Conservation (phyloP, 2,797 vertebrate species). For the Xiphophorus birchmanni region DNA sequence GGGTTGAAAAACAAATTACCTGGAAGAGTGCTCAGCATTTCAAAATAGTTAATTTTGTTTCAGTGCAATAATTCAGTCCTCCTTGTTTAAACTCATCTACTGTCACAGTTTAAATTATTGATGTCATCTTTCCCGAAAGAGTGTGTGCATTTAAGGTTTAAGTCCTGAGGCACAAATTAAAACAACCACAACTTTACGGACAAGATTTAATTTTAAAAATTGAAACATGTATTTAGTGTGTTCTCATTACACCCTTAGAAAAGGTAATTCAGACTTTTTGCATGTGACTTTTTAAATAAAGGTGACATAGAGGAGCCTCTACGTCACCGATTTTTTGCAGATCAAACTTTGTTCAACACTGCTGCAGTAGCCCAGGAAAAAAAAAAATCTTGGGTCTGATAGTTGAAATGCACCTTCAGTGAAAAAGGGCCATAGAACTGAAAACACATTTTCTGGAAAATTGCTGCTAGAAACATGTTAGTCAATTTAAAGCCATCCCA, state of each 20-base stretch:
- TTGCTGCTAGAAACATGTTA: background rate
- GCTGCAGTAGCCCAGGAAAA: no score
- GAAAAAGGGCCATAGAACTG: background rate
- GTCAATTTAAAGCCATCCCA: conserved; percentile 4
- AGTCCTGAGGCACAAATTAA: background rate
- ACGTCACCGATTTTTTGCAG: conserved; percentile 4
- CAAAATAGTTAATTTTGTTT: background rate
- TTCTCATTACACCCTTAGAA: background rate
- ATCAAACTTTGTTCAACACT: background rate
- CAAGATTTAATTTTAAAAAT: background rate
- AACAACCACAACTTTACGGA: background rate
- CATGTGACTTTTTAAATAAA: background rate
- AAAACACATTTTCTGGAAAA: background rate
- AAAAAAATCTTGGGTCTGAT: background rate
- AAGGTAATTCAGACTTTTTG: background rate
- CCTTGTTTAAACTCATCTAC: background rate
- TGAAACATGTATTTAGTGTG: background rate
- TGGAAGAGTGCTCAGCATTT: background rate
- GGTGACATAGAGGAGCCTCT: background rate
- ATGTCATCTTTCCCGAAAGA: background rate
- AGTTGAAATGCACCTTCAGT: background rate
- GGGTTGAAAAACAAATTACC: background rate
- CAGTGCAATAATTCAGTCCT: background rate
- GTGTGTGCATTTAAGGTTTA: background rate
- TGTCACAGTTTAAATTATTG: background rate